Percentiles rank a stretch among this genome's conserved stretches.
These are phyloP conservation scores for Trichopria drosophilae DNA, from an alignment of 2,888 invertebrate genomes.

Conservation along the genomic window DNA sequence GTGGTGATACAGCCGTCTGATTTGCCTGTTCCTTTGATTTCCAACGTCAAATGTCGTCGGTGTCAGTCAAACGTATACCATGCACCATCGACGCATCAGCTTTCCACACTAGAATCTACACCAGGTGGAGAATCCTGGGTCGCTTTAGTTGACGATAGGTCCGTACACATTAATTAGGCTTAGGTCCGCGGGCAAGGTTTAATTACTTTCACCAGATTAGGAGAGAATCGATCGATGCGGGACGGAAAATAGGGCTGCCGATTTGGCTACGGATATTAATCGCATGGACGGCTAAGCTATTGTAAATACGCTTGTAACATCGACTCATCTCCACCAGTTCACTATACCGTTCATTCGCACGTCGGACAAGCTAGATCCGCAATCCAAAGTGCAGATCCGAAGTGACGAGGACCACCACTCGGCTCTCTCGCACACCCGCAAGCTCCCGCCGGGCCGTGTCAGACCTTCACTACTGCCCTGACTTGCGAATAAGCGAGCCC, in stretches of 20 bases:
- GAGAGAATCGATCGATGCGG: conserved; percentile 39
- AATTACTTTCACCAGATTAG: conserved; percentile 56
- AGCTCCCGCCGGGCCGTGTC: no score
- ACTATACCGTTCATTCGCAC: conserved; percentile 3
- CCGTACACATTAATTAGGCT: conserved; percentile 56
- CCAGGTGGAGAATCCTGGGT: no score
- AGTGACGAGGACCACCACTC: no score
- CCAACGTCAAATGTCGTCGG: no score
- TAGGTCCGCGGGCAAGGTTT: conserved; percentile 52
- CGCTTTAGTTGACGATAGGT: conserved; percentile 44
- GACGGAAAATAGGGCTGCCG: conserved; percentile 22
- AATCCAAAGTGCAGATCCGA: conserved; percentile 26
- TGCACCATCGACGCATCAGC: no score
- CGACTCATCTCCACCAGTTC: conserved; percentile 44
- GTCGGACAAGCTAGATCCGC: conserved; percentile 20
- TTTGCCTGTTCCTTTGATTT: no score
- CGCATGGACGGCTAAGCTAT: conserved; percentile 52
- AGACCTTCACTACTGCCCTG: conserved; percentile 30
- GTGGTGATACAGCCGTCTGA: no score
- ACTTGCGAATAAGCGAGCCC: conserved; percentile 37
- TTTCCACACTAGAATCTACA: no score
- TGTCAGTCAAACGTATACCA: no score
- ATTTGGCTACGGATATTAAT: conserved; percentile 46
- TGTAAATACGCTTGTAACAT: conserved; percentile 56
- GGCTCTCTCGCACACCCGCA: conserved; percentile 26